Conservation (phyloP, 2,113 vertebrate genomes). For the Peromyscus polionotus region DNA sequence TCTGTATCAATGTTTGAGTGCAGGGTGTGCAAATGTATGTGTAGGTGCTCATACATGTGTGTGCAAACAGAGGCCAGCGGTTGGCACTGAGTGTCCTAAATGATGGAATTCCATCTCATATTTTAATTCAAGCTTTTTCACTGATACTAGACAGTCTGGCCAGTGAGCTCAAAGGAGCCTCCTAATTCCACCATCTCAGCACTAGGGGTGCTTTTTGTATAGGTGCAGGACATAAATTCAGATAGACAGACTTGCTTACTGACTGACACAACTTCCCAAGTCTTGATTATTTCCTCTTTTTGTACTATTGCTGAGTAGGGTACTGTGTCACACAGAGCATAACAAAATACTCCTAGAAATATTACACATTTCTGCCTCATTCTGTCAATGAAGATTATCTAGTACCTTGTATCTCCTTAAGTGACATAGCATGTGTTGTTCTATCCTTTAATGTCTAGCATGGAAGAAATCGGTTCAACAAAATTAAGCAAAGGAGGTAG, state of each 20-base stretch:
- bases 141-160: neutral
- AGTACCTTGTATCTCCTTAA: neutral
- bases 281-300: neutral
- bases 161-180: neutral
- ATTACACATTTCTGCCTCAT: neutral
- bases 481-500: neutral
- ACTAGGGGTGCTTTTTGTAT: neutral
- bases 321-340: neutral
- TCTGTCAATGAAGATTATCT: neutral
- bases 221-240: neutral
- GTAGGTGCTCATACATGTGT: neutral
- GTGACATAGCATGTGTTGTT: neutral
- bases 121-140: neutral
- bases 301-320: neutral
- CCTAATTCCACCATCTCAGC: neutral
- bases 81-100: neutral
- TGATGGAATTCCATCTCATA: neutral
- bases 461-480: neutral
- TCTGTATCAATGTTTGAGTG: neutral
- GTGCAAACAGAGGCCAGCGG: neutral
- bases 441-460: neutral
- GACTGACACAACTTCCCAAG: neutral
- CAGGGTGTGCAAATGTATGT: too few relatives aligned
- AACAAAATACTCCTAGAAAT: constrained; percentile 14
- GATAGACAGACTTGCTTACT: too few relatives aligned